Base-by-base conservation (phyloP, 2,888 invertebrate genomes). In the Adelphocoris suturalis region DNA sequence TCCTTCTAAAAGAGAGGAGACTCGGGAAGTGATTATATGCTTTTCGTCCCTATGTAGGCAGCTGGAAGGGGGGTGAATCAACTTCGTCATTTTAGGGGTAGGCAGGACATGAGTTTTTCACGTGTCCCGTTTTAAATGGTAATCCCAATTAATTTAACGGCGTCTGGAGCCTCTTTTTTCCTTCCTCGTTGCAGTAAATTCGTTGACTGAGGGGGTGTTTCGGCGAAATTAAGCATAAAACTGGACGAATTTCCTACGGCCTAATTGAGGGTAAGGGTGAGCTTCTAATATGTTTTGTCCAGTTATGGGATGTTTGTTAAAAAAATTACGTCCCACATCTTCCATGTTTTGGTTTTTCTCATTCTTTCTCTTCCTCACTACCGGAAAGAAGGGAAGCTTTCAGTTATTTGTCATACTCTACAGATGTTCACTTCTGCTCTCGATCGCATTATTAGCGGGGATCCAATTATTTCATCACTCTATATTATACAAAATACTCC, bases 101-200 rank as follows among this genome's bases (percentile, higher is more conserved):
- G 37, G 2, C 28, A 0, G 27, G 76, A 76, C 76, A 19, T 2
- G 75, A 19, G 23, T 28, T 78, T 80, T 80, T 46, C 48, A 68
- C 68, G 27, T 68, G 23, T 57, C n/a, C 68, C 68, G 68, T 68
- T 68, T 68, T 68, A 68, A 19, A 68, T 68, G 68, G 68, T 68
- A 68, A 68, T 68, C 27, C 68, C 68, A 68, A 68, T 68, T 68
- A 68, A 68, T 68, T 68, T 27, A 23, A 19, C 23, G 68, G 68
- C 0, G 68, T 12, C 27, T 12, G 11, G 7, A 68, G 23, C 19
- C n/a, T 61, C 9, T 19, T 61, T 61, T 61, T 23, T 68, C 16
- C n/a, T n/a, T n/a, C 57, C n/a, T 57, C 57, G n/a, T 57, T 16
- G 57, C 0, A 57, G 16, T n/a, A 57, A 57, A 16, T 57, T 57